A percentile compares a stretch with the other conserved stretches of the same genome.
phyloP scores from a whole-genome alignment of 2,888 invertebrate genomes.

The Metallyticus violacea region DNA sequence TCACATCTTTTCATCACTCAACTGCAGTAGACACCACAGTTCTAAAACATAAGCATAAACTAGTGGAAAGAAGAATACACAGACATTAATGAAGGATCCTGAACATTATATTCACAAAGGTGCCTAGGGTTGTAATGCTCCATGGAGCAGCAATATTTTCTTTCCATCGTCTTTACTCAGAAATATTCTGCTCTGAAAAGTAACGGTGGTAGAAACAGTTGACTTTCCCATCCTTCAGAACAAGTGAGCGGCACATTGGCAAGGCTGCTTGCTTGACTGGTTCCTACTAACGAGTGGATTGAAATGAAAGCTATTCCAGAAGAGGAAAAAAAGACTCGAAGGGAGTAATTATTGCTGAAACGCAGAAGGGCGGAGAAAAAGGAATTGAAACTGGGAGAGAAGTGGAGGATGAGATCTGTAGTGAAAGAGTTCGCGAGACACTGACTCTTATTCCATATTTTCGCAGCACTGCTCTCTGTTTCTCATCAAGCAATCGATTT shows the following conservation, averaged over 20 bases:
- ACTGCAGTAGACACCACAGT: too few species aligned
- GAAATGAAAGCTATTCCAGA: background rate
- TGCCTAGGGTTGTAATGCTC: background rate
- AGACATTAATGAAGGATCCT: too few species aligned
- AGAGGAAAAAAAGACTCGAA: background rate
- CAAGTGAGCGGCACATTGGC: background rate
- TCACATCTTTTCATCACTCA: too few species aligned
- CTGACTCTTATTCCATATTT: background rate
- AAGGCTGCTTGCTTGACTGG: background rate
- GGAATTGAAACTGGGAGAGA: too few species aligned
- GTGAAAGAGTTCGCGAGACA: background rate
- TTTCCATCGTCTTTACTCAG: background rate
- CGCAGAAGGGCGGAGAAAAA: background rate
- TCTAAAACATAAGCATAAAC: background rate
- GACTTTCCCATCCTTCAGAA: background rate
- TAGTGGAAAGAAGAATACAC: background rate
- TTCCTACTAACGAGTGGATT: background rate
- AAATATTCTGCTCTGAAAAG: background rate
- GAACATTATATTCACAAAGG: too few species aligned
- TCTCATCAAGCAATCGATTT: too few species aligned
- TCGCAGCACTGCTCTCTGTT: background rate
- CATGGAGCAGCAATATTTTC: background rate
- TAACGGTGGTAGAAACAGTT: too few species aligned
- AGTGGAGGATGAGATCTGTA: too few species aligned
- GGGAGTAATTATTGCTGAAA: background rate